Evolutionary conservation across 2,113 vertebrate genomes (phyloP).

Genomic region (Zosterops lateralis): DNA sequence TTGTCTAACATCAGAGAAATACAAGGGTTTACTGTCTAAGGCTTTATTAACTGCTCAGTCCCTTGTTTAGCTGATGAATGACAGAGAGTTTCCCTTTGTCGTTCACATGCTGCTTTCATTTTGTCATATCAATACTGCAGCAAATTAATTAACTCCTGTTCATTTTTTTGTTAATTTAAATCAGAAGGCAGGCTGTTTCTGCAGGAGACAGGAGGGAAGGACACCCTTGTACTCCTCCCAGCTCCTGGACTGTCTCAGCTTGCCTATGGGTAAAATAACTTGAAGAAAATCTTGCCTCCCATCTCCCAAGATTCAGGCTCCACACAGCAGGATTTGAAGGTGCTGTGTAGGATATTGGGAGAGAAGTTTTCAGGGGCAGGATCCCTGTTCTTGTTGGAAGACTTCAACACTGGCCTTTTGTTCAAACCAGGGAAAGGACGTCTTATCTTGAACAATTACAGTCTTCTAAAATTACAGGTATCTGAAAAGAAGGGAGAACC

Average conservation of each 20-base stretch:
- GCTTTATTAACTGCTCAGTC: constrained; percentile 41
- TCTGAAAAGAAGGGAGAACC: background rate
- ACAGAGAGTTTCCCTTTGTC: constrained; percentile 37
- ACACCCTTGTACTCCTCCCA: background rate
- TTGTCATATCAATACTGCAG: constrained; percentile 35
- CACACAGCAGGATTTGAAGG: background rate
- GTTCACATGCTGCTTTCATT: constrained; percentile 25
- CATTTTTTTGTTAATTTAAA: constrained; percentile 16
- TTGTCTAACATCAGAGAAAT: background rate
- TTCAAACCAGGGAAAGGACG: background rate
- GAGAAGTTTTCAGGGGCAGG: background rate
- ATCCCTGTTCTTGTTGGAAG: background rate
- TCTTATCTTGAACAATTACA: background rate
- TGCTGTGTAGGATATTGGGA: background rate
- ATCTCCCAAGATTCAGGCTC: background rate
- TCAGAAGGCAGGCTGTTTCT: constrained; percentile 1
- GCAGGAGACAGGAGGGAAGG: background rate
- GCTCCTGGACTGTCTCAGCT: background rate
- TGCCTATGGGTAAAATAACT: background rate
- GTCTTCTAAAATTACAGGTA: background rate
- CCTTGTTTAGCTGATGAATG: constrained; percentile 38
- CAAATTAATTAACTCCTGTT: constrained; percentile 51
- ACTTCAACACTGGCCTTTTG: background rate
- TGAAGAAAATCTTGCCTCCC: background rate
- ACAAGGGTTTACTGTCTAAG: background rate